These are phyloP conservation scores for Mystacides longicornis DNA, from an alignment of 2,888 invertebrate genomes.

Conservation along the genomic window DNA sequence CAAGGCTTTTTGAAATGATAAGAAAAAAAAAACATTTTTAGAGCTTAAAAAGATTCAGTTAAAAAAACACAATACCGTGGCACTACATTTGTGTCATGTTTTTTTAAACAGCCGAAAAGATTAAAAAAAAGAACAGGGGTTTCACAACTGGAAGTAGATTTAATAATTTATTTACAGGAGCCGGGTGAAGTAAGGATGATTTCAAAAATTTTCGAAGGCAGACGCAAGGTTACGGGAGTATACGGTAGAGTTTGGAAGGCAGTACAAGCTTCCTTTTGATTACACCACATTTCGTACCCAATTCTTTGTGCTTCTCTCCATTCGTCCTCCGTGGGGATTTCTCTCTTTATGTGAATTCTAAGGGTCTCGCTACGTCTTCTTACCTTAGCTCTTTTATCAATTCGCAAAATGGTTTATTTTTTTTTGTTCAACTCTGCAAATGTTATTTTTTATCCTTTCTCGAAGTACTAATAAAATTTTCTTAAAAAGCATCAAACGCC, in stretches of 20 bases:
- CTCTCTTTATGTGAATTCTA: conserved; percentile 21
- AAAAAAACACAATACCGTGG: too few relatives aligned
- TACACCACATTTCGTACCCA: conserved; percentile 24
- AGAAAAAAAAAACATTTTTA: too few relatives aligned
- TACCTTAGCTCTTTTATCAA: conserved; percentile 17
- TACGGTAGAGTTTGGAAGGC: too few relatives aligned
- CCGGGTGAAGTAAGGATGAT: too few relatives aligned
- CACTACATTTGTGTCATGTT: too few relatives aligned
- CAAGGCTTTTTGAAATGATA: too few relatives aligned
- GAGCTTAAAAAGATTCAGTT: too few relatives aligned
- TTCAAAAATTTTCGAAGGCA: not conserved
- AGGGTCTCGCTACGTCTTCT: conserved; percentile 17
- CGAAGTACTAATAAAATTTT: not conserved
- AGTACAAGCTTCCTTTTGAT: conserved; percentile 22
- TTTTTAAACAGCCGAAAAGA: too few relatives aligned
- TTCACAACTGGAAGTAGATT: too few relatives aligned
- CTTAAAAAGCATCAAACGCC: not conserved
- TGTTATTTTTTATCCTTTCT: not conserved
- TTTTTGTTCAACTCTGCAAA: not conserved
- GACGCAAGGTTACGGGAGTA: not conserved
- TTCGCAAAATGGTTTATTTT: conserved; percentile 12
- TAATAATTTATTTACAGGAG: too few relatives aligned
- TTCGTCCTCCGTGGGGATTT: conserved; percentile 18
- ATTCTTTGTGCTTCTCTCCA: conserved; percentile 20
- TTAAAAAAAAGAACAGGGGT: too few relatives aligned